phyloP scores from a whole-genome alignment of 2,888 invertebrate genomes.

The Cheiracanthium punctorium region DNA sequence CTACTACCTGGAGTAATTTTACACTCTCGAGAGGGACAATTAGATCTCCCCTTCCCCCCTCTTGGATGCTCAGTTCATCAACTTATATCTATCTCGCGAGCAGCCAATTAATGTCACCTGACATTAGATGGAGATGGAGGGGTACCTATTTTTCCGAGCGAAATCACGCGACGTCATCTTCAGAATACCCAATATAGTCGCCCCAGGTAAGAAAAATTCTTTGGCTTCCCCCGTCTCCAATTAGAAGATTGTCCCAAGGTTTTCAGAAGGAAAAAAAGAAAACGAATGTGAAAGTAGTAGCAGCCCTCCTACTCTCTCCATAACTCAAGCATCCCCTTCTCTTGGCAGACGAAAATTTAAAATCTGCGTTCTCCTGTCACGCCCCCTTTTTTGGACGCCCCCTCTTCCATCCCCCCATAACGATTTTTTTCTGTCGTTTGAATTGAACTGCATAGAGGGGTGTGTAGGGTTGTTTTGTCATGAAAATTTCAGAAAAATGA shows the following conservation, averaged over 20 bases:
- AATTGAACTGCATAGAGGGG: too few species aligned
- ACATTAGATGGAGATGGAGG: constrained; percentile 4
- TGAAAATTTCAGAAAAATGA: too few species aligned
- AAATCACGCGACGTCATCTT: constrained; percentile 10
- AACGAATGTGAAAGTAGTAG: neutral
- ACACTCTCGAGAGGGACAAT: too few species aligned
- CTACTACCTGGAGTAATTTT: too few species aligned
- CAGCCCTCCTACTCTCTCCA: constrained; percentile 59
- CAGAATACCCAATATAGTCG: neutral
- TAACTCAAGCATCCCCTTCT: constrained; percentile 57
- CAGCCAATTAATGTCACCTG: constrained; percentile 6
- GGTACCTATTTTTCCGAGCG: neutral
- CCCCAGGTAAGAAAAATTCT: constrained; percentile 49
- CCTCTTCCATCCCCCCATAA: neutral
- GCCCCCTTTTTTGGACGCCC: constrained; percentile 7
- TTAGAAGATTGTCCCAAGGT: constrained; percentile 54
- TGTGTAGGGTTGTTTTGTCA: too few species aligned
- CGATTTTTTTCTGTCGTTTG: constrained; percentile 8
- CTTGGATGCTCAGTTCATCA: neutral
- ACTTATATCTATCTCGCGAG: neutral
- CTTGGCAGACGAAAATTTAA: constrained; percentile 63
- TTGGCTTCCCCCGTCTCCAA: constrained; percentile 26
- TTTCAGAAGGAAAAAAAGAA: constrained; percentile 29
- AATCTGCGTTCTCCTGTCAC: constrained; percentile 43
- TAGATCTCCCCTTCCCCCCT: neutral